Evolutionary conservation across 2,113 vertebrate genomes (phyloP).

Genomic region (Colius striatus): DNA sequence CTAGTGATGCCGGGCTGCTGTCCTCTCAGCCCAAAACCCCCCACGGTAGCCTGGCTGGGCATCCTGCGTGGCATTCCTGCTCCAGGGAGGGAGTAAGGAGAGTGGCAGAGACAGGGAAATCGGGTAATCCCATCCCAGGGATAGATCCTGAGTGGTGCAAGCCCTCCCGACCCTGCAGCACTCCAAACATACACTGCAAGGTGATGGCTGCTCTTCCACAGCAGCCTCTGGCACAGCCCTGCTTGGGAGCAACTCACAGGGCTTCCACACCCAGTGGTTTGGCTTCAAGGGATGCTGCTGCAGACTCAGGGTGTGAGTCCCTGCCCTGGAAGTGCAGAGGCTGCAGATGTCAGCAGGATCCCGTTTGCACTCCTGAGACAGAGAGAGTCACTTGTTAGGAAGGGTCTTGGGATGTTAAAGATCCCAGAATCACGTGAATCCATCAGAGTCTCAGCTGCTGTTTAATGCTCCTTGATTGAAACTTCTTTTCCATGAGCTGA

Average conservation of each 20-base stretch:
- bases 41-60: rapidly evolving
- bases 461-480: background rate
- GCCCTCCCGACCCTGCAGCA: background rate
- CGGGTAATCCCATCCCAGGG: background rate
- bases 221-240: background rate
- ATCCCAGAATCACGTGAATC: background rate
- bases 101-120: background rate
- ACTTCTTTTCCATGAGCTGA: background rate
- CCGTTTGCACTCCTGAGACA: background rate
- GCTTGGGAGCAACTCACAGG: rapidly evolving
- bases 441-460: background rate
- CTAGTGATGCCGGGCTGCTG: slow-evolving; percentile 36
- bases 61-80: rapidly evolving
- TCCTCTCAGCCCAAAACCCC: background rate
- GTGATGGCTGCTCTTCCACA: background rate
- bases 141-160: background rate
- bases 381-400: rapidly evolving
- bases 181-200: background rate
- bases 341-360: background rate
- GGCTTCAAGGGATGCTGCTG: background rate
- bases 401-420: background rate
- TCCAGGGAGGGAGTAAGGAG: background rate
- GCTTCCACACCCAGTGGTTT: background rate
- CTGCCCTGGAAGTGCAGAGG: background rate
- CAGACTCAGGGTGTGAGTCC: background rate